Percentiles rank a stretch among this genome's conserved stretches.
Conservation (phyloP, 2,113 vertebrate genomes). For the Chaetodon auriga region DNA sequence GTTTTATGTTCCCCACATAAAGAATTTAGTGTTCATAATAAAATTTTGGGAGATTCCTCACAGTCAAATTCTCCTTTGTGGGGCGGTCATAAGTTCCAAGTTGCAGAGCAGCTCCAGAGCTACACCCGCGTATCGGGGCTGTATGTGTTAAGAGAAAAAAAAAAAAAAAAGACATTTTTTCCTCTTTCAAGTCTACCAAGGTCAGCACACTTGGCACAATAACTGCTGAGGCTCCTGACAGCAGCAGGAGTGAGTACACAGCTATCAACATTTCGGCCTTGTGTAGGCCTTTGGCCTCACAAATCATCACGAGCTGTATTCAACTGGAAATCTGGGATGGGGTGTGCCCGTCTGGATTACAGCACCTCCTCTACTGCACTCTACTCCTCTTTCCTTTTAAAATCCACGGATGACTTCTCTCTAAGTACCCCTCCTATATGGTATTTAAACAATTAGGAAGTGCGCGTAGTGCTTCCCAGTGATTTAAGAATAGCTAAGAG, state of each 20-base stretch:
- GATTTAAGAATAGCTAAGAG: slow-evolving; percentile 33
- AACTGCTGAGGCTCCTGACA: slow-evolving; percentile 57
- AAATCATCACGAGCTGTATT: slow-evolving; percentile 56
- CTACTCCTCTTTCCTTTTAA: slow-evolving; percentile 3
- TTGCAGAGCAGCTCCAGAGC: slow-evolving; percentile 7
- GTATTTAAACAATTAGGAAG: slow-evolving; percentile 41
- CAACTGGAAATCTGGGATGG: slow-evolving; percentile 10
- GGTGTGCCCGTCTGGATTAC: slow-evolving; percentile 18
- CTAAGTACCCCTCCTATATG: slow-evolving; percentile 2
- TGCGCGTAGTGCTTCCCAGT: neutral
- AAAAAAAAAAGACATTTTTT: neutral
- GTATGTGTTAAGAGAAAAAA: neutral
- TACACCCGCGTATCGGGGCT: neutral
- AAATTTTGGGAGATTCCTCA: neutral
- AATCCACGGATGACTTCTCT: slow-evolving; percentile 37
- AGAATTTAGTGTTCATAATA: neutral
- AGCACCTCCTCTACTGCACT: neutral
- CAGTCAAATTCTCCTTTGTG: neutral
- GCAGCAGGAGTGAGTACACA: slow-evolving; percentile 40
- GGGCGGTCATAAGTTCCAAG: neutral
- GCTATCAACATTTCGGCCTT: slow-evolving; percentile 61
- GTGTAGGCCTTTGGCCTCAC: slow-evolving; percentile 34
- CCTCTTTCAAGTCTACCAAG: slow-evolving; percentile 25
- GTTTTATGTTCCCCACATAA: neutral
- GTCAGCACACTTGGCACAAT: slow-evolving; percentile 52